Conservation (phyloP, 2,888 invertebrate genomes). For the Dendrolimus pini region DNA sequence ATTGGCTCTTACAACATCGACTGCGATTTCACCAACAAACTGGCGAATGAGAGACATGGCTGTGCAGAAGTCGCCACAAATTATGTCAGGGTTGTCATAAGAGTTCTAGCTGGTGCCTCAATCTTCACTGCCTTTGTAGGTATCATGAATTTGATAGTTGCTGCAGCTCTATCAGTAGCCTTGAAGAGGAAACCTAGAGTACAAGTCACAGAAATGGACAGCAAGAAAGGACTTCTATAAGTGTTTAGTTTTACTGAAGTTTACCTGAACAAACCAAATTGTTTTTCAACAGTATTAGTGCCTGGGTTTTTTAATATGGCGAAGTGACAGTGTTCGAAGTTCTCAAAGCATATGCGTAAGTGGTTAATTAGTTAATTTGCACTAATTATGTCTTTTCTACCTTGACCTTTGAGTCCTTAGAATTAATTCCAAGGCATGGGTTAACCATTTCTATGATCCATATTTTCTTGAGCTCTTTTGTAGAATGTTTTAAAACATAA, state of each 20-base stretch:
- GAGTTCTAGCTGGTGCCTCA: slow-evolving; percentile 40
- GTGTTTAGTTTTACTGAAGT: background rate
- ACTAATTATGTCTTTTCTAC: slow-evolving; percentile 2
- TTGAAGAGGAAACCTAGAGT: slow-evolving; percentile 33
- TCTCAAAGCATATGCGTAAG: background rate
- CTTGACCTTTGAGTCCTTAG: background rate
- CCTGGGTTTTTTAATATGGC: too few relatives aligned
- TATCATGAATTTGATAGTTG: slow-evolving; percentile 35
- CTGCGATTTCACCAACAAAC: slow-evolving; percentile 58
- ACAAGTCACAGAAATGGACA: slow-evolving; percentile 47
- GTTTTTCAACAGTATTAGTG: too few relatives aligned
- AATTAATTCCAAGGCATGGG: background rate
- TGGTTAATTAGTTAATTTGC: slow-evolving; percentile 1
- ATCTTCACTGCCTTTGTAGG: slow-evolving; percentile 48
- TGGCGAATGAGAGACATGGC: slow-evolving; percentile 61
- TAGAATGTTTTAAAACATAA: background rate
- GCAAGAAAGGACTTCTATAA: slow-evolving; percentile 55
- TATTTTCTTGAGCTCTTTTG: background rate
- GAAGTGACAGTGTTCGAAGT: too few relatives aligned
- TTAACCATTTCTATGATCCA: too few relatives aligned
- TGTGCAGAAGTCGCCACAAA: slow-evolving; percentile 53
- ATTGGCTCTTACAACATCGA: slow-evolving; percentile 46
- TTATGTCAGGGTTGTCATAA: slow-evolving; percentile 49
- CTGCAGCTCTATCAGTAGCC: slow-evolving; percentile 35
- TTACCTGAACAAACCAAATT: too few relatives aligned